Base-by-base conservation (phyloP, 2,888 invertebrate species). In the Phalera bucephala region DNA sequence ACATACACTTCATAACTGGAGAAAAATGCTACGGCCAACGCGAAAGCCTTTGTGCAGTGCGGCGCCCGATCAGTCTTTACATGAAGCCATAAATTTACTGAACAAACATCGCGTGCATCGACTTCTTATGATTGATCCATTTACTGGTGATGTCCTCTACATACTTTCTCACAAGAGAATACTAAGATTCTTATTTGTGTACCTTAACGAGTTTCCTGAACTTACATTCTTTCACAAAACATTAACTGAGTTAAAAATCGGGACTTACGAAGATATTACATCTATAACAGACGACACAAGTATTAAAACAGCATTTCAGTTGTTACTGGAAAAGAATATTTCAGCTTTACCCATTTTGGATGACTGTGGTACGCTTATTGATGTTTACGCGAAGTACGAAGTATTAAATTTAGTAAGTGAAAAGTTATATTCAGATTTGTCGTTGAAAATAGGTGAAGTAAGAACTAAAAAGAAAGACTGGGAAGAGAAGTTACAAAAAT, bases 401-500 rank as follows among this genome's bases (percentile, higher is more conserved):
- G 89, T 90, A 48, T 79, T 90, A 56, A 96, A 97, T 91, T 91
- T 97, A 86, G 97, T 97, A 46, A 96, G 95, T 63, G 97, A 97
- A 85, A 97, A 97, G 88, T 95, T 97, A 37, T 97, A 97, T 89
- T 95, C 95, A 77, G 95, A 97, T 89, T 91, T 97, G 74, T 96
- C 96, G 74, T 93, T 96, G 59, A 94, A 96, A 14, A 88, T 97
- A 69, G 94, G 94, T 68, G 94, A 96, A 80, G 96, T 97, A 54
- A 94, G 97, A 71, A 94, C 95, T 72, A 95, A 95, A 83, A 92
- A 96, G 73, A 95, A 95, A 85, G 96, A 96, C 90, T 96, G 96
- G 94, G 96, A 96, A 82, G 97, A 97, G 87, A 96, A 96, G 63
- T 95, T 97, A 64, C 95, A 95, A 74, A 96, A 95, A 80, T 97